Evolutionary conservation across 2,888 invertebrate species (phyloP).

Genomic region (Incurvaria masculella): DNA sequence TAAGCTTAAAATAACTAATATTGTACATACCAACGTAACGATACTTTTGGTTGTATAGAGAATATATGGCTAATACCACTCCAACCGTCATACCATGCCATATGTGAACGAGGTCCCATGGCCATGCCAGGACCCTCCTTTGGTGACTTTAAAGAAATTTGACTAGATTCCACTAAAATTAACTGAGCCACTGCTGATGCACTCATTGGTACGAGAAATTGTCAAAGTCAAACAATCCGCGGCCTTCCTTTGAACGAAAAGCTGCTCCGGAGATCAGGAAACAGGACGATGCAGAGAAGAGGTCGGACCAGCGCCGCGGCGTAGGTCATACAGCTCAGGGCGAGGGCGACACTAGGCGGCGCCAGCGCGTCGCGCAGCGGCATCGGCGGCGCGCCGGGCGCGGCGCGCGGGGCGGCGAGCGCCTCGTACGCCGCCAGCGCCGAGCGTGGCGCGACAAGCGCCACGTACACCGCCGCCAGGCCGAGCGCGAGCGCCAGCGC

Average conservation of each 20-base stretch:
- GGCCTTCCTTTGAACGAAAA: constrained; percentile 5
- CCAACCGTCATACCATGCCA: no score
- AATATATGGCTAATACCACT: no score
- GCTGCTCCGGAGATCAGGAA: constrained; percentile 20
- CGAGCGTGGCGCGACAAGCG: constrained; percentile 38
- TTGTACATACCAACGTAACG: no score
- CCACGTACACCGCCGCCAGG: constrained; percentile 31
- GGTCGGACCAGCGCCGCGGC: constrained; percentile 25
- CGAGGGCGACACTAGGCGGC: constrained; percentile 25
- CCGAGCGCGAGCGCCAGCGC: constrained; percentile 39
- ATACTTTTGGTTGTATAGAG: no score
- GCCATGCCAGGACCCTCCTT: no score
- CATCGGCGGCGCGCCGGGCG: constrained; percentile 18
- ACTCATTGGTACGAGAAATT: neutral
- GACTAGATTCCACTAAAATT: no score
- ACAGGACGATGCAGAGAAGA: constrained; percentile 25
- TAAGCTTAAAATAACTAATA: no score
- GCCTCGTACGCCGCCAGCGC: constrained; percentile 29
- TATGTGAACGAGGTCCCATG: no score
- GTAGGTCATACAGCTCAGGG: constrained; percentile 29
- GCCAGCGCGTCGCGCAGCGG: constrained; percentile 20
- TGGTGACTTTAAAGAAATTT: no score
- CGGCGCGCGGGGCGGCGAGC: constrained; percentile 24
- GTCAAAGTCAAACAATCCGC: neutral
- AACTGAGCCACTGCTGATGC: no score